Evolutionary conservation across 1,140 invertebrate genomes (phyloP), one percentile per base, ranked within the genome.

Genomic region (Diachasma alloeum): DNA sequence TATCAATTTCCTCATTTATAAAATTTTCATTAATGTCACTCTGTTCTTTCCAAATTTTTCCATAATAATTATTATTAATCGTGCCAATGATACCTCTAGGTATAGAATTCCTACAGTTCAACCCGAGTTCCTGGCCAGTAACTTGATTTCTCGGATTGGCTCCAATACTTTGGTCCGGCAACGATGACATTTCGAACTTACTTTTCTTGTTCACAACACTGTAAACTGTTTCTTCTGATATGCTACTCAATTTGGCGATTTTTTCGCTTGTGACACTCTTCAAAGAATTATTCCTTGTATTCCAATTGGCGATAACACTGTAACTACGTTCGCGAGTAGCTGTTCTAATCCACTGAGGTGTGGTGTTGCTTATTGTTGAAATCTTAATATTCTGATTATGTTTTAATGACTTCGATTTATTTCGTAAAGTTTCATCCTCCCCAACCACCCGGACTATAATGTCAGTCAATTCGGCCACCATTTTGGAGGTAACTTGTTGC

Each of bases 21-120:
- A 87, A 82, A 67, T 83, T 87, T 63, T 83, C 82, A n/a, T 82
- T 77, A 13, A 77, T 74, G 39, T 85, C 82, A 66, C 82, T 80
- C 1, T 83, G 81, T 56, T 84, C 81, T 24, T 71, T 78, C 59
- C 83, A 81, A 22, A 85, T 79, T 31, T 31, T 31, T 1, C 83
- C 80, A 24, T 86, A 87, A 6, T 85, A 85, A 66, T 66, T 66
- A 1, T 36, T 24, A 0, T 82, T 85, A 0, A 86, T 84, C 15
- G 87, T 78, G 11, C 86, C 86, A 5, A 85, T 81, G 17, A 88
- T 79, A 6, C 86, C 86, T n/a, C 83, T 78, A 0, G 87, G 82
- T 11, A 82, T 13, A 13, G 77, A 75, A 19, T 76, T 42, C 9
- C 44, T 66, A 15, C 63, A 63, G 24, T 67, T 66, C 24, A 66